Percentiles rank a stretch among this genome's conserved stretches.
phyloP scores from a whole-genome alignment of 2,797 vertebrate species.

The Pangasius sanitwongsei region DNA sequence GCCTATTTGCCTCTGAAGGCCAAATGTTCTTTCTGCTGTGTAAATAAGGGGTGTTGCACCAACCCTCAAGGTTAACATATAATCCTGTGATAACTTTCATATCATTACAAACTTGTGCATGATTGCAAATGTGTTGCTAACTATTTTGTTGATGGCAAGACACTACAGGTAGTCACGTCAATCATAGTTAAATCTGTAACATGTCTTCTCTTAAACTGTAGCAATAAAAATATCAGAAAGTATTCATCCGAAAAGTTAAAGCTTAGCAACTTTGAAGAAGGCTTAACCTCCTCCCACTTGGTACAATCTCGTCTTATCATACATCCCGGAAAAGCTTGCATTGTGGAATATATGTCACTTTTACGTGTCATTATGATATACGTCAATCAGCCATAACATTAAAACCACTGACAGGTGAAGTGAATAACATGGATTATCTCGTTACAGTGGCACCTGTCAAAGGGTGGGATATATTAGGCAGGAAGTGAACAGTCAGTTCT shows the following conservation, averaged over 20 bases:
- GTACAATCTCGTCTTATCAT: background rate
- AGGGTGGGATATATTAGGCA: too few species aligned
- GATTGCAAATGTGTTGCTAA: background rate
- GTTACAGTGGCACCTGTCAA: too few species aligned
- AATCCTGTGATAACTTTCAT: background rate
- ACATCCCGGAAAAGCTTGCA: background rate
- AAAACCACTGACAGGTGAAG: too few species aligned
- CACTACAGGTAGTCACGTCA: background rate
- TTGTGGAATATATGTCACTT: background rate
- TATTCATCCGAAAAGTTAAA: background rate
- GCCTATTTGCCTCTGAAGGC: background rate
- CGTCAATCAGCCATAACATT: too few species aligned
- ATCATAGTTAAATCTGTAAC: too few species aligned
- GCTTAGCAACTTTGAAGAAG: background rate
- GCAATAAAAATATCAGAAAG: background rate
- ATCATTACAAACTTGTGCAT: background rate
- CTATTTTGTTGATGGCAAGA: background rate
- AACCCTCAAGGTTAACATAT: background rate
- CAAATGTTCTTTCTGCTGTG: background rate
- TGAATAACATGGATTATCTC: too few species aligned
- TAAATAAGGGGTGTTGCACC: background rate
- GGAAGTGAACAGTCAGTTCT: too few species aligned
- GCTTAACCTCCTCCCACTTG: background rate
- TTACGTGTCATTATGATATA: background rate
- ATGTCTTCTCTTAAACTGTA: background rate